A percentile compares a stretch with the other conserved stretches of the same genome.
phyloP scores from a whole-genome alignment of 2,797 vertebrate genomes.

The Falco columbarius region DNA sequence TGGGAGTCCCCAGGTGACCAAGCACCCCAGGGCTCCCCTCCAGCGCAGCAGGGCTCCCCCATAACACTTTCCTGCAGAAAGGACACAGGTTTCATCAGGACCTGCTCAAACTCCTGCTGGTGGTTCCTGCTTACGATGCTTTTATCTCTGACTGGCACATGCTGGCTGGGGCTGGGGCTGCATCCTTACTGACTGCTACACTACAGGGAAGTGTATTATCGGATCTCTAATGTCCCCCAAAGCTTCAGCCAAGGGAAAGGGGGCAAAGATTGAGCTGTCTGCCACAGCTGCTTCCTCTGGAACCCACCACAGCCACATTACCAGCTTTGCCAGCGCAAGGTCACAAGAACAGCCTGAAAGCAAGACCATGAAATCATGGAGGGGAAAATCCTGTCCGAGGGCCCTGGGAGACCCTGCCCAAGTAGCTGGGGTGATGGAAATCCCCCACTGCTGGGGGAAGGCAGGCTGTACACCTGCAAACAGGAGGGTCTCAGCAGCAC shows the following conservation, averaged over 20 bases:
- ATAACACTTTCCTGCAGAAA: not conserved
- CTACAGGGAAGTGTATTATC: not conserved
- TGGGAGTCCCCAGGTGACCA: not conserved
- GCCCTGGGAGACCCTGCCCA: not conserved
- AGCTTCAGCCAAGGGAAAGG: not conserved
- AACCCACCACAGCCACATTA: not conserved
- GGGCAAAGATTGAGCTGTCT: not conserved
- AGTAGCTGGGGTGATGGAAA: not conserved
- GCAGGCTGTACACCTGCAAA: not conserved
- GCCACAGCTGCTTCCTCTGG: not conserved
- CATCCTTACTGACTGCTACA: not conserved
- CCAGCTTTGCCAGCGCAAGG: not conserved
- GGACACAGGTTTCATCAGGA: not conserved
- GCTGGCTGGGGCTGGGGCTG: not conserved
- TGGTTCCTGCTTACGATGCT: not conserved
- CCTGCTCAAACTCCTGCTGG: not conserved
- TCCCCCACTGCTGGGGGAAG: not conserved
- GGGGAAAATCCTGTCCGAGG: not conserved
- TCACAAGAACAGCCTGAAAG: rapidly evolving
- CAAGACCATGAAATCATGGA: not conserved
- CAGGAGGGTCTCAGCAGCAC: not conserved
- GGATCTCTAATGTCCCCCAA: not conserved
- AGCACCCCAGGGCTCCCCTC: not conserved
- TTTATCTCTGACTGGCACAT: rapidly evolving
- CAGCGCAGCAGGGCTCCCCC: not conserved